A percentile compares a stretch with the other conserved stretches of the same genome.
phyloP scores from a whole-genome alignment of 2,113 vertebrate genomes.

The Taxidea taxus region DNA sequence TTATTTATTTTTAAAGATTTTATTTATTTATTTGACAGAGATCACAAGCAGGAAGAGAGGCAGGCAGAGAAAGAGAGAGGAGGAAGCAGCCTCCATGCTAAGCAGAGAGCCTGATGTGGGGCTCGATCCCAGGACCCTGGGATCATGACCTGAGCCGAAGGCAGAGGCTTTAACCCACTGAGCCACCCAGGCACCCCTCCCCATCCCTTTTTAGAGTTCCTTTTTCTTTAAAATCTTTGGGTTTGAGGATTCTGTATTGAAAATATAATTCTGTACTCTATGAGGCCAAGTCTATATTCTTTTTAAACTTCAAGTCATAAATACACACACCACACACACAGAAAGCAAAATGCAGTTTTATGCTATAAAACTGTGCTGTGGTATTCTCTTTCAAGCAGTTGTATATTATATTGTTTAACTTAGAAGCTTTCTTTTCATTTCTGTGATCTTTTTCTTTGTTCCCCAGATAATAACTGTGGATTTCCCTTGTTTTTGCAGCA shows the following conservation, averaged over 20 bases:
- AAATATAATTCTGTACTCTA: background rate
- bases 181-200: too few relatives aligned
- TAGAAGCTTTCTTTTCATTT: constrained; percentile 33
- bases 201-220: background rate
- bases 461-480: constrained; percentile 57
- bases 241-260: background rate
- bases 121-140: too few relatives aligned
- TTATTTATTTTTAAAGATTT: too few relatives aligned
- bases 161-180: too few relatives aligned
- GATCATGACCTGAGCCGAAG: too few relatives aligned
- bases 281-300: background rate
- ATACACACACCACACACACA: background rate
- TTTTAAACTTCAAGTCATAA: background rate
- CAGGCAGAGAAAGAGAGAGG: too few relatives aligned
- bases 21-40: too few relatives aligned
- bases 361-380: background rate
- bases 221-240: constrained; percentile 2
- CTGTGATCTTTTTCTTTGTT: background rate
- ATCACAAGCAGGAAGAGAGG: too few relatives aligned
- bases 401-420: background rate
- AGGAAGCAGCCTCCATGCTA: too few relatives aligned
- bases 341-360: background rate
- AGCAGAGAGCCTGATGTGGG: too few relatives aligned
- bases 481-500: constrained; percentile 88
- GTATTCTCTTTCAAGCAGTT: background rate